Evolutionary conservation across 2,797 vertebrate species (phyloP), one percentile per base, ranked within the genome.

Genomic region (Poeciliopsis gracilis): DNA sequence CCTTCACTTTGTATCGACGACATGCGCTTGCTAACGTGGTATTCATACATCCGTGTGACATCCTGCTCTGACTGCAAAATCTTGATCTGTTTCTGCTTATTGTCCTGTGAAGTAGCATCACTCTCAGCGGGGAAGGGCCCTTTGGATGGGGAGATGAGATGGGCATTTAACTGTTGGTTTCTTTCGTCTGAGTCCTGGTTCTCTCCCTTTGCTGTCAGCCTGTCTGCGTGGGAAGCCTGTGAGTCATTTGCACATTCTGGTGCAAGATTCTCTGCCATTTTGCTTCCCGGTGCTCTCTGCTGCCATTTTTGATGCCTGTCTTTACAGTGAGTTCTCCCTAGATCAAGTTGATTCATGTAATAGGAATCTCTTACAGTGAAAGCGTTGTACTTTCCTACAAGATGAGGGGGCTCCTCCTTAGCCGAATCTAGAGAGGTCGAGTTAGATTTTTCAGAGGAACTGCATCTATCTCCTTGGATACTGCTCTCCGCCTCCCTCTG

Each of bases 1-100:
- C 97, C 97, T 90, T 99, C 98, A 0, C 97, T 98, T 89, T 99
- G 98, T 82, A 99, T 91, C 0, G 97, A 98, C 0, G 97, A 97
- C 97, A 98, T 97, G 74, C 97, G 96, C 93, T 99, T 99, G 92
- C 95, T 95, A 92, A 97, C 90, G 75, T 98, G 97, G 93, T 97
- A 98, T 45, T 99, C 97, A 63, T 97, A 98, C 46, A 97, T 89
- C 75, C 93, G 95, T 6, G 96, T 84, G 73, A 96, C 93, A 0
- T 95, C 94, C 81, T 97, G 97, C 80, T 98, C 98, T 0, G 94
- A 87, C n/a, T 96, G 90, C 1, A 94, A 91, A 72, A 94, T 92
- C 91, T 97, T 98, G 8, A 79, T 87, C 70, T 89, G 88, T 77
- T 94, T 95, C 78, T 90, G 93, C 87, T 97, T 96, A 38, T 93